Base-by-base conservation (phyloP, 2,888 invertebrate genomes). In the Sympetrum striolatum region DNA sequence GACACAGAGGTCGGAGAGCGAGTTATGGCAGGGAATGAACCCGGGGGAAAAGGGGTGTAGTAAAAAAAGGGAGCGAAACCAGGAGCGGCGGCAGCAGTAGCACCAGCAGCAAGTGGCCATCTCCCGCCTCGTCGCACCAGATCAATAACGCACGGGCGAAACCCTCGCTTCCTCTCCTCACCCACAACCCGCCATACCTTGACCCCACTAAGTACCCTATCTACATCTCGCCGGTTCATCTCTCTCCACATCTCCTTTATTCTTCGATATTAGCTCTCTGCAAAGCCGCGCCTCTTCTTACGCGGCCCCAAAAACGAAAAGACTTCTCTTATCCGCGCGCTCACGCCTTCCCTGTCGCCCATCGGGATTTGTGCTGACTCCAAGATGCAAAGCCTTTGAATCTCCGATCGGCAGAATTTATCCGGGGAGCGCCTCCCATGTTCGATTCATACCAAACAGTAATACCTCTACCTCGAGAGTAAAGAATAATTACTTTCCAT, bases 121-220 rank as follows among this genome's bases (percentile, higher is more conserved):
- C 86, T 86, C 86, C 86, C 86, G 86, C 86, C 82, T 82, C 82
- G 82, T 82, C 82, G 82, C 82, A 35, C 82, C 86, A 86, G 86
- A 86, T 86, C 86, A 86, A 86, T 86, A 86, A 86, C 86, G 86
- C 86, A 86, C 86, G 86, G 60, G 86, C 86, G 86, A 86, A 86
- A 86, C 35, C 86, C 86, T 86, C 86, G 53, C 82, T 82, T 82
- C 82, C 82, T 82, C 82, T 58, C 58, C 58, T 60, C 86, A 86
- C 86, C 60, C 60, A 64, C 86, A 86, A 86, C 86, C 86, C 60
- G 86, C 60, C 86, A 86, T 58, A 37, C 60, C 86, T 86, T 86
- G 86, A 86, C 86, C 86, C 86, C 86, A 64, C 86, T 22, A 86
- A 86, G 60, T 60, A 86, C 35, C 53, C 82, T 58, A 82, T 58